These are phyloP conservation scores for Aleadryas rufinucha DNA, from an alignment of 2,113 vertebrate species.

Conservation along the genomic window DNA sequence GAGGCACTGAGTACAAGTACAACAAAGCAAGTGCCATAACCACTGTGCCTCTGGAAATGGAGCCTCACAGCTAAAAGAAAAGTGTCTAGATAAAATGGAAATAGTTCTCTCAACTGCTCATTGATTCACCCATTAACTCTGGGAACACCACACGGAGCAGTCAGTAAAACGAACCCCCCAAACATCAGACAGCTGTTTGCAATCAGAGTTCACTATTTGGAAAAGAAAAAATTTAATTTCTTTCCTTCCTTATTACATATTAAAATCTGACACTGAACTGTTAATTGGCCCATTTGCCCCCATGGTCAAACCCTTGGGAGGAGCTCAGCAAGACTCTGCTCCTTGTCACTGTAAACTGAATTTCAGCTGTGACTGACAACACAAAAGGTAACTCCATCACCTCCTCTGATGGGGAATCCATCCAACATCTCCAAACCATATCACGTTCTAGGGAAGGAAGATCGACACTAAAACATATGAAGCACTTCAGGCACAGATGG, in stretches of 20 bases:
- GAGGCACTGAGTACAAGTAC: conserved; percentile 30
- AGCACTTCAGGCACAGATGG: neutral
- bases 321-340: neutral
- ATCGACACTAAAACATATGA: neutral
- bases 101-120: neutral
- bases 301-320: neutral
- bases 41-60: neutral
- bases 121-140: neutral
- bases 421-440: neutral
- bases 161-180: neutral
- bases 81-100: neutral
- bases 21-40: conserved; percentile 52
- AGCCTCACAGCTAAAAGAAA: neutral
- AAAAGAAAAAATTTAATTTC: neutral
- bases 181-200: neutral
- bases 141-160: neutral
- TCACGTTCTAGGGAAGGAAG: neutral
- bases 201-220: neutral
- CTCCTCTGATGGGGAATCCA: neutral
- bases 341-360: neutral
- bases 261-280: neutral
- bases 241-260: neutral
- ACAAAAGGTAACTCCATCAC: neutral
- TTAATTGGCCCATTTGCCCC: neutral
- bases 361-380: neutral